A percentile compares a stretch with the other conserved stretches of the same genome.
Conservation (phyloP, 2,797 vertebrate genomes). For the Notamacropus eugenii region DNA sequence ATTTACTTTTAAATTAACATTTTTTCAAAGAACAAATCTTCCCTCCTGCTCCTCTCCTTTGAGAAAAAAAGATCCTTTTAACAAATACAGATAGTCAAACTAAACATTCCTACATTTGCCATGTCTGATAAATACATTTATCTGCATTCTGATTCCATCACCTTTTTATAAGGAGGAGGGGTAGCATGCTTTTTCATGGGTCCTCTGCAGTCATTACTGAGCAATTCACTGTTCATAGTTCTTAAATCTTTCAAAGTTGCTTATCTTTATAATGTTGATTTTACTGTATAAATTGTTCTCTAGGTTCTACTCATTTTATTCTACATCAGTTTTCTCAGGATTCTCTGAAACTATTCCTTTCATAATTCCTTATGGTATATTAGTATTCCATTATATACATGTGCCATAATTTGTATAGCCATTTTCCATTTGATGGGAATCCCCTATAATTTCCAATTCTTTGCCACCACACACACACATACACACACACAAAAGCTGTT, state of each 20-base stretch:
- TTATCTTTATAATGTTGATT: not conserved
- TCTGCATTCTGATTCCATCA: not conserved
- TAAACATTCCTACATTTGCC: not conserved
- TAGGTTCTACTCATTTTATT: too few species aligned
- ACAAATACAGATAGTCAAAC: not conserved
- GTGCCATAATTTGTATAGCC: not conserved
- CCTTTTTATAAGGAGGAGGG: not conserved
- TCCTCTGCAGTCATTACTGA: not conserved
- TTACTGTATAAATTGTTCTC: too few species aligned
- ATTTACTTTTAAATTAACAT: conserved; percentile 4
- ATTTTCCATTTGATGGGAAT: not conserved
- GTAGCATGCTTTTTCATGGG: not conserved
- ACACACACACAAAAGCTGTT: not conserved
- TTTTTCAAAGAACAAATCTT: conserved; percentile 3
- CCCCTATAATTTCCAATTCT: not conserved
- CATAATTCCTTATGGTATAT: not conserved
- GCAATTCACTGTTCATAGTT: not conserved
- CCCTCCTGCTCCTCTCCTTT: not conserved
- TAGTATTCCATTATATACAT: not conserved
- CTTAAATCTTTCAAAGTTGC: not conserved
- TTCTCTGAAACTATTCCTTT: not conserved
- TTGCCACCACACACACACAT: not conserved
- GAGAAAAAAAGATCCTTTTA: conserved; percentile 9
- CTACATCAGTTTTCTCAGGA: not conserved
- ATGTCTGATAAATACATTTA: not conserved